These are phyloP conservation scores for Seriola dumerili DNA, from an alignment of 2,113 vertebrate species.

Conservation along the genomic window DNA sequence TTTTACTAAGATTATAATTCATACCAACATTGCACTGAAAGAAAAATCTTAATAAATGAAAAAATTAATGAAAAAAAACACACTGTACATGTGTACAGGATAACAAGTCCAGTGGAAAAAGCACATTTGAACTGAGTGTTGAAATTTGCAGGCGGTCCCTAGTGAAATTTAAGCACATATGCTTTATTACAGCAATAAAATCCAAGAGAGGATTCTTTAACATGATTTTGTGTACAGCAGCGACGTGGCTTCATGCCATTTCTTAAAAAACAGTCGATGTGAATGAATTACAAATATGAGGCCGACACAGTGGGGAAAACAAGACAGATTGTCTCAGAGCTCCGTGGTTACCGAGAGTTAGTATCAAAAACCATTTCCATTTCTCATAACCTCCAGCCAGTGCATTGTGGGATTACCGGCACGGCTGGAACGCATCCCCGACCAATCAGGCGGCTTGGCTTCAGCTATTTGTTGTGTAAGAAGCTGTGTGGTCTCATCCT, in stretches of 20 bases:
- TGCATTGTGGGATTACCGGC: slow-evolving; percentile 49
- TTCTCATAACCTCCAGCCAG: slow-evolving; percentile 19
- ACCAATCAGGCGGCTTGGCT: slow-evolving; percentile 46
- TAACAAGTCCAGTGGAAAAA: background rate
- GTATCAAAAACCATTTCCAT: slow-evolving; percentile 31
- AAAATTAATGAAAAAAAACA: slow-evolving; percentile 8
- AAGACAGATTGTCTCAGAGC: slow-evolving; percentile 21
- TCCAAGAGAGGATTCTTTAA: background rate
- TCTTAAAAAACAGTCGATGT: background rate
- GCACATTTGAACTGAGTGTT: slow-evolving; percentile 13
- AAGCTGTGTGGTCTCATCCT: slow-evolving; percentile 59
- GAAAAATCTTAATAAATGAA: background rate
- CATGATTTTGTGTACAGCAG: background rate
- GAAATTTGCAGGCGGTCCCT: background rate
- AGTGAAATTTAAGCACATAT: slow-evolving; percentile 1
- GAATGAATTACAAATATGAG: slow-evolving; percentile 43
- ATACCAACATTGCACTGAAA: background rate
- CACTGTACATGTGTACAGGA: background rate
- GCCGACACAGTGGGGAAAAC: slow-evolving; percentile 4
- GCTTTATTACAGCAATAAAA: slow-evolving; percentile 50
- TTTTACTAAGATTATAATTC: too few species aligned
- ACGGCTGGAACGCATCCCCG: slow-evolving; percentile 37
- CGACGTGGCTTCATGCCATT: background rate
- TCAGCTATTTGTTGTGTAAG: slow-evolving; percentile 17
- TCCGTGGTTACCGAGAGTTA: slow-evolving; percentile 18